Evolutionary conservation across 2,888 invertebrate species (phyloP), one percentile per base, ranked within the genome.

Genomic region (Tenthredo scrophulariae): DNA sequence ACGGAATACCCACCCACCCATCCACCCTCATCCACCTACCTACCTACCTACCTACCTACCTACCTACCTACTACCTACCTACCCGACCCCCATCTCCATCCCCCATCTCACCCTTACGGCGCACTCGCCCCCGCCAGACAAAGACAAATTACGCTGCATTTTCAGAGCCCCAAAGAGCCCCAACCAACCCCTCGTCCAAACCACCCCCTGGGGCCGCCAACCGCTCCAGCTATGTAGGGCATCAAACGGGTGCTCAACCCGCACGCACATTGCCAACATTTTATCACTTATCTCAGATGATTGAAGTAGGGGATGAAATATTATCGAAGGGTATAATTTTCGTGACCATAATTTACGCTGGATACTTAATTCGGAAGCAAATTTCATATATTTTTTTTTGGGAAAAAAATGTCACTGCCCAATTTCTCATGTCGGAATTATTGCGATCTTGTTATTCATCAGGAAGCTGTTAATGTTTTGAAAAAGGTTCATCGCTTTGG

Each of bases 61-160:
- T 85, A 50, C 50, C 50, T n/a, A 50, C 50, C 46, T 15, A 46
- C 46, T 15, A 15, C 46, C 50, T n/a, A 54, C 85, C 82, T 77
- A 79, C 82, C 85, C 85, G 65, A 74, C 50, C 82, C 79, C 87
- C 84, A 84, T 86, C 86, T 85, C 86, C 84, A 87, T 87, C 84
- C 85, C 88, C 87, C 85, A 86, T 86, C 87, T 89, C 89, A 88
- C 88, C 89, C 88, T 90, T 90, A 90, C 91, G 89, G 88, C 90
- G 90, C 89, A 89, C 89, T 91, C 90, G 90, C 91, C 92, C 90
- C 90, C 91, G 90, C 90, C 92, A 92, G 93, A 93, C 93, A 93
- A 93, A 93, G 93, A 93, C 93, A 93, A 93, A 93, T 93, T 92
- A 93, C 93, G 92, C 91, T 93, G 93, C 93, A 92, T 93, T 93